These are phyloP conservation scores for Parnassius orleans DNA, from an alignment of 2,888 invertebrate genomes.

Conservation along the genomic window DNA sequence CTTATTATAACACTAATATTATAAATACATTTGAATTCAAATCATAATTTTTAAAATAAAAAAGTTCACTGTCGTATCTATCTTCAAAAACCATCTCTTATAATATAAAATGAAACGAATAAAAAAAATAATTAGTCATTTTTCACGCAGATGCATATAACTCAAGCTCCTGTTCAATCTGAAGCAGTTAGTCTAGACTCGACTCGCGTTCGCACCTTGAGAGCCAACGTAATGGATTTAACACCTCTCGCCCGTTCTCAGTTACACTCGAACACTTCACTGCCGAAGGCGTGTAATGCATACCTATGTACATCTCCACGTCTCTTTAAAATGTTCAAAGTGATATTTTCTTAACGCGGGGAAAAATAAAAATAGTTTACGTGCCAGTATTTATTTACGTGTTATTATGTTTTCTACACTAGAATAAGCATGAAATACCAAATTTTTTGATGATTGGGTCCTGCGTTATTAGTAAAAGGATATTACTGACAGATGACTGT, in stretches of 20 bases:
- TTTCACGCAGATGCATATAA: not conserved
- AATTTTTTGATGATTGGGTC: too few species aligned
- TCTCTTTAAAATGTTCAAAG: slow-evolving; percentile 4
- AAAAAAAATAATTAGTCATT: not conserved
- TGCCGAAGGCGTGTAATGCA: slow-evolving; percentile 3
- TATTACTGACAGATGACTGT: too few species aligned
- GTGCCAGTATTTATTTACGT: too few species aligned
- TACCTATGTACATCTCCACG: not conserved
- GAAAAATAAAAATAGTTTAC: slow-evolving; percentile 1
- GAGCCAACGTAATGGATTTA: slow-evolving; percentile 9
- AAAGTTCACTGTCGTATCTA: too few species aligned
- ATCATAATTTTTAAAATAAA: too few species aligned
- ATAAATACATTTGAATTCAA: too few species aligned
- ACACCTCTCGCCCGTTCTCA: slow-evolving; percentile 11
- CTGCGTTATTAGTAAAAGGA: too few species aligned
- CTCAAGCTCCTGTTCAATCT: not conserved
- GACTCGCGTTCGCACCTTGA: not conserved
- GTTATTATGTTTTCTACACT: too few species aligned
- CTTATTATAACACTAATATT: too few species aligned
- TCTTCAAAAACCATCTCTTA: too few species aligned
- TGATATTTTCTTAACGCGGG: not conserved
- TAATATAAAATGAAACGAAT: too few species aligned
- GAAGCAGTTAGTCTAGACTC: slow-evolving; percentile 7
- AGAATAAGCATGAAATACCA: too few species aligned
- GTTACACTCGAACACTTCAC: slow-evolving; percentile 11